Evolutionary conservation across 2,888 invertebrate species (phyloP), one percentile per base, ranked within the genome.

Genomic region (Ichneumoninae sp.): DNA sequence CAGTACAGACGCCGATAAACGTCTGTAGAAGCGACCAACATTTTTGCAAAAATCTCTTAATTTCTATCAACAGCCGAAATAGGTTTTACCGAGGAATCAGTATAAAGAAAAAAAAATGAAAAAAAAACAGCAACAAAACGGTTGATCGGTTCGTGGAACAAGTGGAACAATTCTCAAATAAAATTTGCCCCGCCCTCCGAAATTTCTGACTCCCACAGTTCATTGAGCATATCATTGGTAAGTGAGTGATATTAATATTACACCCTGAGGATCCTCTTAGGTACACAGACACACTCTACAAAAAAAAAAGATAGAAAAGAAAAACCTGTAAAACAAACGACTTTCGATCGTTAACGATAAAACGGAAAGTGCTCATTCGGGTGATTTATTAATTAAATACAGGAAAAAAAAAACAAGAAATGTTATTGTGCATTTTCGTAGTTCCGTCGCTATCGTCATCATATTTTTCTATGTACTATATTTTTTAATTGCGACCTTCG

Each of bases 201-300:
- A 82, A 81, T 70, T 86, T 87, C 71, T 71, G 75, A 86, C 65
- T 83, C 83, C 87, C 75, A 88, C 87, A 87, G 87, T 88, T 90
- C 87, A 90, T 88, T 81, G 88, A 89, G 91, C 91, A 91, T 91
- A 91, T 91, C 90, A 91, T 90, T 90, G 88, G 83, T 90, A 89
- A 90, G 87, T 90, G 88, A 88, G 86, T 89, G 88, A 91, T 90
- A 91, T 86, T 90, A 88, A 88, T 88, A 87, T 88, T 87, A 85
- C 88, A 88, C 80, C 82, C 85, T 81, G 83, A 88, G 81, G 79
- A 88, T 82, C 83, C 86, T 82, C 73, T 83, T 83, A 85, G 83
- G 78, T 80, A 83, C 74, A 80, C 81, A 76, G 50, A 76, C 60
- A 81, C 74, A 63, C 63, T 87, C 68, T 82, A 81, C 73, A 33